Conservation (phyloP, 1,140 invertebrate genomes). For the Drosophila watanabei region DNA sequence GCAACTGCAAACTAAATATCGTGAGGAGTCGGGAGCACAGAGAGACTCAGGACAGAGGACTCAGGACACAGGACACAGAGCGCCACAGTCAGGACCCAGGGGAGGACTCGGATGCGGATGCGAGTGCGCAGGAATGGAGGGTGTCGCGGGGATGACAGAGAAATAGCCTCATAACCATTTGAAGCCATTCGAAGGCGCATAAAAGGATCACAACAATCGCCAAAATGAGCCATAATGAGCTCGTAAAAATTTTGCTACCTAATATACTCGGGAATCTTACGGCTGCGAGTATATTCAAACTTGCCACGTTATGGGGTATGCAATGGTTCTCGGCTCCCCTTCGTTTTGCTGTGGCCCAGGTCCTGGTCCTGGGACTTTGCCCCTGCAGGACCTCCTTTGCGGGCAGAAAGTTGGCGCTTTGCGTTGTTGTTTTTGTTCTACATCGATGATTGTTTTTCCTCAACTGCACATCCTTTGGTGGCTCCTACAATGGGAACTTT, state of each 20-base stretch:
- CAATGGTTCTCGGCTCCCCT: conserved; percentile 30
- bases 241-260: conserved; percentile 86
- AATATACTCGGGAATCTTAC: conserved; percentile 85
- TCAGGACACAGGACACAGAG: conserved; percentile 22
- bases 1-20: conserved; percentile 83
- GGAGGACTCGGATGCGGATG: conserved; percentile 46
- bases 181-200: conserved; percentile 85
- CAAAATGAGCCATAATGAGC: conserved; percentile 86
- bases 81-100: conserved; percentile 14
- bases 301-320: conserved; percentile 76
- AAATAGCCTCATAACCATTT: conserved; percentile 86
- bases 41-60: conserved; percentile 10
- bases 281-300: conserved; percentile 83
- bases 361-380: neutral
- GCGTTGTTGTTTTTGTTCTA: conserved; percentile 31
- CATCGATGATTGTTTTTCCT: conserved; percentile 45
- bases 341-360: conserved; percentile 12
- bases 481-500: neutral
- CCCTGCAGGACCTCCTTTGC: conserved; percentile 32
- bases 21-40: conserved; percentile 49
- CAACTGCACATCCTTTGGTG: conserved; percentile 9
- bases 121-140: conserved; percentile 30
- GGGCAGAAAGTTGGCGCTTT: conserved; percentile 27
- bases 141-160: conserved; percentile 70
- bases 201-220: conserved; percentile 86